These are phyloP conservation scores for Fulmarus glacialis DNA, from an alignment of 2,113 vertebrate species.

Conservation along the genomic window DNA sequence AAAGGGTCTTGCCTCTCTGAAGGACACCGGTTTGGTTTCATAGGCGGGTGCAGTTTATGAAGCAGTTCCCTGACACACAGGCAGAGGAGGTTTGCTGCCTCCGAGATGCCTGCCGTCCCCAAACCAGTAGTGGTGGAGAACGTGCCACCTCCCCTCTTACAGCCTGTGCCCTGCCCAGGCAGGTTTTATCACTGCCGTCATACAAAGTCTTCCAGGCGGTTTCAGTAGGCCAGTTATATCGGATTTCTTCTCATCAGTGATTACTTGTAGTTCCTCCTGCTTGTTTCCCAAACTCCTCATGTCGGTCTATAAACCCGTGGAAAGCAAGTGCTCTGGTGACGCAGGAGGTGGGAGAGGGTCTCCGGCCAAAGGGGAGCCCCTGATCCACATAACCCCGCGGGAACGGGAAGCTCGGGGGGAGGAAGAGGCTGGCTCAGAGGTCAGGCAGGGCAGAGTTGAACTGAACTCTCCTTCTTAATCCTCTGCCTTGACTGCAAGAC, in stretches of 20 bases:
- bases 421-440: background rate
- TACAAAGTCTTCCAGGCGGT: background rate
- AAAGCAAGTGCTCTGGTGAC: background rate
- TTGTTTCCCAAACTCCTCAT: background rate
- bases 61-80: background rate
- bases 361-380: background rate
- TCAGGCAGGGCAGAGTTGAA: background rate
- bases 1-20: background rate
- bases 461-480: background rate
- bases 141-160: rapidly evolving
- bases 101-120: rapidly evolving
- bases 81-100: background rate
- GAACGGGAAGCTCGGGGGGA: background rate
- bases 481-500: background rate
- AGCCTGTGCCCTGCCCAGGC: background rate
- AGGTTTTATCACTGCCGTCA: background rate
- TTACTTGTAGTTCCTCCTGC: background rate
- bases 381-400: rapidly evolving
- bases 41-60: background rate
- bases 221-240: background rate
- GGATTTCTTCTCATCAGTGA: background rate
- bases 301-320: background rate
- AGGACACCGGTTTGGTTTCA: rapidly evolving
- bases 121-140: background rate
- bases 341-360: background rate